Percentiles rank a stretch among this genome's conserved stretches.
phyloP scores from a whole-genome alignment of 2,797 vertebrate species.

The Scleropages formosus region DNA sequence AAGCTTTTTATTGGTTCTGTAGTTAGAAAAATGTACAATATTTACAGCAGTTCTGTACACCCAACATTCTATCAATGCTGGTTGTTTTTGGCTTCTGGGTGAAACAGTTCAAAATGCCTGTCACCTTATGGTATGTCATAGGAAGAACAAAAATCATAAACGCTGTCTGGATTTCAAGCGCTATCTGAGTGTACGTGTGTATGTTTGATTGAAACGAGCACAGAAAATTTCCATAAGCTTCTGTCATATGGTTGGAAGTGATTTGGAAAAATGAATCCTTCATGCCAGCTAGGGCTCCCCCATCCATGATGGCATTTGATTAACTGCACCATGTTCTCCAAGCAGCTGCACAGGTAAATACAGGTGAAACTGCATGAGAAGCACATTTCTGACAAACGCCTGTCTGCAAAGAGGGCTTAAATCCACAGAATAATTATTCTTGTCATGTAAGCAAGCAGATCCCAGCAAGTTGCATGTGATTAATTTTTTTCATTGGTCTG shows the following conservation, averaged over 20 bases:
- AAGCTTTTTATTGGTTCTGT: too few species aligned
- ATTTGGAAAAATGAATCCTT: conserved; percentile 36
- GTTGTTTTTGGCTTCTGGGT: not conserved
- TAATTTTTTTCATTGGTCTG: too few species aligned
- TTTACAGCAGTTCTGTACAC: not conserved
- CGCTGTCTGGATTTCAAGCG: not conserved
- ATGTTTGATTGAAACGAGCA: conserved; percentile 33
- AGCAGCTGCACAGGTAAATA: conserved; percentile 15
- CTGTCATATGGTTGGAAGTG: conserved; percentile 29
- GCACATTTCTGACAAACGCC: not conserved
- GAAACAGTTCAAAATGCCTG: not conserved
- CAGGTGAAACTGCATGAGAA: not conserved
- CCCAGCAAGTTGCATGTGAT: too few species aligned
- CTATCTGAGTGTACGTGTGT: not conserved
- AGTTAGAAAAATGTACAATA: too few species aligned
- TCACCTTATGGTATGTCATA: not conserved
- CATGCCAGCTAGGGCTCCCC: not conserved
- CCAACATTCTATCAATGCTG: not conserved
- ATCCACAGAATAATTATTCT: too few species aligned
- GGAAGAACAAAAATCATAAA: not conserved
- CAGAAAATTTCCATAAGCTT: conserved; percentile 30
- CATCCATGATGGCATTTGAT: conserved; percentile 13
- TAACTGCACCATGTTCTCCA: not conserved
- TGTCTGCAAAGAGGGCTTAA: not conserved
- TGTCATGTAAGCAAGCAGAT: not conserved